Percentiles rank a stretch among this genome's conserved stretches.
Conservation (phyloP, 2,113 vertebrate genomes). For the Gulo gulo region DNA sequence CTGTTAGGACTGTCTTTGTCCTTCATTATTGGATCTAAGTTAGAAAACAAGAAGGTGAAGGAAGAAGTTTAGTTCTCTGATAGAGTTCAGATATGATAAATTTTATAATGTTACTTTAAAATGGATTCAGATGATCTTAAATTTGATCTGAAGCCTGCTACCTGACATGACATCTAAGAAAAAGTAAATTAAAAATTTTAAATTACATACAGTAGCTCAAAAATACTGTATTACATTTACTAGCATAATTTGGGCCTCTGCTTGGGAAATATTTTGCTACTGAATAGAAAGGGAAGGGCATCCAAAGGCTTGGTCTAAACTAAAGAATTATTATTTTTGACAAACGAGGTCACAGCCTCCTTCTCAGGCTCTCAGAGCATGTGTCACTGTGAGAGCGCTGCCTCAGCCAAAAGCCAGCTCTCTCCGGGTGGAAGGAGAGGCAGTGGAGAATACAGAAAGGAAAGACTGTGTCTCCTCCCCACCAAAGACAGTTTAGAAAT, state of each 20-base stretch:
- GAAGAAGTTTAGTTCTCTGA: background rate
- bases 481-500: background rate
- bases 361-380: background rate
- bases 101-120: background rate
- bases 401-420: background rate
- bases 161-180: background rate
- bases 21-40: background rate
- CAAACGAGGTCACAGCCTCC: background rate
- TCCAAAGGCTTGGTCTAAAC: background rate
- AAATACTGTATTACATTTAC: background rate
- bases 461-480: background rate
- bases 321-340: conserved; percentile 12
- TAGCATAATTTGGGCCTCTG: background rate
- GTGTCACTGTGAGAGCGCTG: background rate
- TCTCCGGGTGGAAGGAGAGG: background rate
- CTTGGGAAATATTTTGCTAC: conserved; percentile 35
- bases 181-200: background rate
- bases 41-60: background rate
- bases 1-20: background rate
- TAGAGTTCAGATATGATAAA: background rate
- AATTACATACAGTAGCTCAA: background rate
- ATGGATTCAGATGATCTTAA: background rate
- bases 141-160: background rate
- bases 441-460: background rate
- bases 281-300: background rate